Conservation (phyloP, 2,888 invertebrate species). For the Phortica okadai region DNA sequence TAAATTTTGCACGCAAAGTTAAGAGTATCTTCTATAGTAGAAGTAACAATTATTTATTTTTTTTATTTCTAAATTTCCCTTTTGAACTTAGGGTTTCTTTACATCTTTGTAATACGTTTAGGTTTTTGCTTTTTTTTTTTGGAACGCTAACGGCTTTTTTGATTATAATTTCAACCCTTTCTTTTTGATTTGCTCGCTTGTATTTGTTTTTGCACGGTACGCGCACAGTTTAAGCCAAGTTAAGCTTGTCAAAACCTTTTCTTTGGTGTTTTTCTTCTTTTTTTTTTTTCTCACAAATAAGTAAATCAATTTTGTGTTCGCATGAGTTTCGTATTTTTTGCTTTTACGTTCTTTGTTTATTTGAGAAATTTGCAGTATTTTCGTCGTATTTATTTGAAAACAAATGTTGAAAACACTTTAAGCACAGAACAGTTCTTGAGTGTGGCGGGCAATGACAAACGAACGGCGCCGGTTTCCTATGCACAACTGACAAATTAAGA, state of each 20-base stretch:
- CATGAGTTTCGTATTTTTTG: neutral
- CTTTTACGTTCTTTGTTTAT: neutral
- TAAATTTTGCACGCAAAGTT: no score
- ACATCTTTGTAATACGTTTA: neutral
- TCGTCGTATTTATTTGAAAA: constrained; percentile 8
- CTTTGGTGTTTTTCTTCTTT: constrained; percentile 28
- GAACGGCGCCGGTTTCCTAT: constrained; percentile 49
- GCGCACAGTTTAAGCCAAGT: constrained; percentile 47
- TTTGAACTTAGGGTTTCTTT: constrained; percentile 5
- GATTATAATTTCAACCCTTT: constrained; percentile 30
- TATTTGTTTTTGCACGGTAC: constrained; percentile 37
- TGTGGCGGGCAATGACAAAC: constrained; percentile 22
- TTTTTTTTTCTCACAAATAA: constrained; percentile 39
- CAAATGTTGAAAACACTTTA: neutral
- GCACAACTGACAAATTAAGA: constrained; percentile 43
- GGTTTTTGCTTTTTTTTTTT: constrained; percentile 18
- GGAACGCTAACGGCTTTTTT: constrained; percentile 49
- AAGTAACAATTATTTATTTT: neutral
- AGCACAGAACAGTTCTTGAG: neutral
- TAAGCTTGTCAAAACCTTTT: constrained; percentile 50
- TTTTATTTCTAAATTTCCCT: neutral
- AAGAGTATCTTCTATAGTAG: neutral
- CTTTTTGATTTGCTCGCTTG: constrained; percentile 42
- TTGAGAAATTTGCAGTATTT: constrained; percentile 7
- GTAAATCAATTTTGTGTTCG: constrained; percentile 30